These are phyloP conservation scores for Meganola albula DNA, from an alignment of 2,888 invertebrate species.

Conservation along the genomic window DNA sequence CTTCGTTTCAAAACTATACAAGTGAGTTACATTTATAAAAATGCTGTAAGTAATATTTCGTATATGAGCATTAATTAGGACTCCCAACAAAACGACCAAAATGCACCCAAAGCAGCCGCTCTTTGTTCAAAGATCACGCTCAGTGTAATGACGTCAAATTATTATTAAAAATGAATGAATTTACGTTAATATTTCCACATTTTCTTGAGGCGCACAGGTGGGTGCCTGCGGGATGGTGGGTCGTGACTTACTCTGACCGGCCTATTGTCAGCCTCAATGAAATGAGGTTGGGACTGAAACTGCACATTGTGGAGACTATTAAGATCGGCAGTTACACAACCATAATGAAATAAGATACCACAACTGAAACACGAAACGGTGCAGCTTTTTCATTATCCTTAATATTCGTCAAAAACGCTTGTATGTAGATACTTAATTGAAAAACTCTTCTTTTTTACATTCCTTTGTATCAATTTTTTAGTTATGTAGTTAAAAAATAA, in stretches of 20 bases:
- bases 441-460: too few relatives aligned
- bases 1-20: too few relatives aligned
- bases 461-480: too few relatives aligned
- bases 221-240: constrained; percentile 51
- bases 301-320: constrained; percentile 37
- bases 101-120: constrained; percentile 36
- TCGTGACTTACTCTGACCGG: constrained; percentile 68
- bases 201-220: constrained; percentile 64
- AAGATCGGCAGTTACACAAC: constrained; percentile 48
- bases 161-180: constrained; percentile 41
- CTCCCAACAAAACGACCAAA: too few relatives aligned
- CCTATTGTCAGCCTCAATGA: constrained; percentile 51
- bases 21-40: too few relatives aligned
- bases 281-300: constrained; percentile 40
- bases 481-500: too few relatives aligned
- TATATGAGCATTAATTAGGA: too few relatives aligned
- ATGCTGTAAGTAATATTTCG: too few relatives aligned
- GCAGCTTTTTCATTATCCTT: too few relatives aligned
- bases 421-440: too few relatives aligned
- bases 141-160: constrained; percentile 52
- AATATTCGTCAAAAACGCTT: too few relatives aligned
- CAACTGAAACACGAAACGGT: too few relatives aligned
- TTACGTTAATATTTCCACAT: constrained; percentile 46
- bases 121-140: constrained; percentile 47
- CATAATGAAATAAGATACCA: neutral